phyloP scores from a whole-genome alignment of 2,888 invertebrate species.

The Polietes domitor region DNA sequence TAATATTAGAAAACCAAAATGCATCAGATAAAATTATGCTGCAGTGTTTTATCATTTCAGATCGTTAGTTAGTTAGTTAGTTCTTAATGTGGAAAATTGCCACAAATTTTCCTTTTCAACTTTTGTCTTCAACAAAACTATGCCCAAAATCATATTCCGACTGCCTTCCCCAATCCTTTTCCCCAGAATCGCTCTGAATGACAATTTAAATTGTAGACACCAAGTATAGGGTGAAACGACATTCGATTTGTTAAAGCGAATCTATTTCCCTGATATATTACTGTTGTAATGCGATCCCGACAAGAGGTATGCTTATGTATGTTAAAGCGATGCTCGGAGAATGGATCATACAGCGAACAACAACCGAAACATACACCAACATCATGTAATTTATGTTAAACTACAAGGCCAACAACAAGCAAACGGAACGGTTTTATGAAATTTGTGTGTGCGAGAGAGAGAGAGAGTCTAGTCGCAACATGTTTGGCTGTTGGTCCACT shows the following conservation, averaged over 20 bases:
- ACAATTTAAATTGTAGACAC: not conserved
- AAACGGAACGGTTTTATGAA: conserved; percentile 4
- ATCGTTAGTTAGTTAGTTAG: too few relatives aligned
- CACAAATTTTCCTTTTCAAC: too few relatives aligned
- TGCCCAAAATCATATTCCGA: conserved; percentile 32
- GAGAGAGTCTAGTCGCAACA: too few relatives aligned
- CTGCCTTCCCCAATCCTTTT: not conserved
- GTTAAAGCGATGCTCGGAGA: conserved; percentile 47
- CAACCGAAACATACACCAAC: conserved; percentile 53
- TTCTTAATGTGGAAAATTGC: too few relatives aligned
- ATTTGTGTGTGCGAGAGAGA: not conserved
- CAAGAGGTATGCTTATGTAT: conserved; percentile 1
- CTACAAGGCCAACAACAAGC: conserved; percentile 55
- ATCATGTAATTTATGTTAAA: conserved; percentile 65
- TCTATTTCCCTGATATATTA: conserved; percentile 62
- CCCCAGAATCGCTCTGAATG: not conserved
- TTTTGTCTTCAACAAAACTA: too few relatives aligned
- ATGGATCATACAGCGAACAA: conserved; percentile 48
- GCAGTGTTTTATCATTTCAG: too few relatives aligned
- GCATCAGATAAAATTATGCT: too few relatives aligned
- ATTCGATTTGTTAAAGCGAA: conserved; percentile 15
- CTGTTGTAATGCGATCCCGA: conserved; percentile 58
- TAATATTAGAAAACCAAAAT: too few relatives aligned
- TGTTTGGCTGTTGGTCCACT: not conserved
- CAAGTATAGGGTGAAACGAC: not conserved